Evolutionary conservation across 2,113 vertebrate genomes (phyloP).

Genomic region (Mesitornis unicolor): DNA sequence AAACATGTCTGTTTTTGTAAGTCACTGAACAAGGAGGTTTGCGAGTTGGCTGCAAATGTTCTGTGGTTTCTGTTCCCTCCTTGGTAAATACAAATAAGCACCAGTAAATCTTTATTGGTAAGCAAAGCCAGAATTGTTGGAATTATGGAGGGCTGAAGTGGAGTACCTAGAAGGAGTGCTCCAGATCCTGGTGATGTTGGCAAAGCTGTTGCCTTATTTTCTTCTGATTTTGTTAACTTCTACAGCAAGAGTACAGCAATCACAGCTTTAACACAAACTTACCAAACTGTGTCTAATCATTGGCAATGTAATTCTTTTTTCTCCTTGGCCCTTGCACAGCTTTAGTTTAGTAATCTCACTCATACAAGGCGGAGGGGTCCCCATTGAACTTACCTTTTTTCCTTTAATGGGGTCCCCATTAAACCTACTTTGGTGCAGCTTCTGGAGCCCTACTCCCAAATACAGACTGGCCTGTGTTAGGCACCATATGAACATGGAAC

Average conservation of each 20-base stretch:
- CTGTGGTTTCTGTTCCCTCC: background rate
- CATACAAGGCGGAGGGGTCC: background rate
- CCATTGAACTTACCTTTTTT: background rate
- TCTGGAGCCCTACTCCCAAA: background rate
- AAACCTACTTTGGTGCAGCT: background rate
- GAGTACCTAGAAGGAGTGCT: background rate
- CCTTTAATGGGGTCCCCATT: background rate
- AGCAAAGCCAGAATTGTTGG: background rate
- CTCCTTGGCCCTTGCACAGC: background rate
- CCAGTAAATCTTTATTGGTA: background rate
- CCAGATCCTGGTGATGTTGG: background rate
- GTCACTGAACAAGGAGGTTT: background rate
- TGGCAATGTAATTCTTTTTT: background rate
- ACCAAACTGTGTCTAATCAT: background rate
- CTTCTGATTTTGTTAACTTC: background rate
- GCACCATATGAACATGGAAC: background rate
- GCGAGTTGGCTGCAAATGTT: background rate
- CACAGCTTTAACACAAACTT: background rate
- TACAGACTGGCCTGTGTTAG: background rate
- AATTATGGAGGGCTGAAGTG: background rate
- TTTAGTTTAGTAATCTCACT: background rate
- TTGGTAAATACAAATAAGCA: background rate
- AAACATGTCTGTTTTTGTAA: background rate
- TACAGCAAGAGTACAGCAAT: background rate
- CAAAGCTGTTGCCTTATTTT: background rate